Evolutionary conservation across 92 coral and sea anemone species (phyloP), one percentile per base, ranked within the genome.

Genomic region (Epizoanthus stellaris): DNA sequence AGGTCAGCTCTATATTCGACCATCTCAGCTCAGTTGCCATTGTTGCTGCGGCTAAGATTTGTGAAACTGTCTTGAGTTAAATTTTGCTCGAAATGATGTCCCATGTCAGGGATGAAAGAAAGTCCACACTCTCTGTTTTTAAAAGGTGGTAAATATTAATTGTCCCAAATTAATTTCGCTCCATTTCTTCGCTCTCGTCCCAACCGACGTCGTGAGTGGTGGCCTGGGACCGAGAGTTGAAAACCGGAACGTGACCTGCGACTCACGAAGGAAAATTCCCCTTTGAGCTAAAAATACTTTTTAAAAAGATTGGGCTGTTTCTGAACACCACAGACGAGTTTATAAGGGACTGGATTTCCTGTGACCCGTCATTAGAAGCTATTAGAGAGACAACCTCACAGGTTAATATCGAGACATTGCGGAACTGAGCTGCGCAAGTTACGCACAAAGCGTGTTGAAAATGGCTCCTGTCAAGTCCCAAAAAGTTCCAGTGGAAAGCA

Each of bases 401-500:
- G 59, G 15, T 9, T 42, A 30, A 0, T 30, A 16, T 23, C 47
- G 5, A 34, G 5, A 75, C 42, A 13, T 57, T 75, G 43, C 52
- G 40, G 56, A 76, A 60, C n/a, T 63, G 15, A 23, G 36, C 40
- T 77, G 70, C 59, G 10, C 36, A 49, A 79, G 36, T n/a, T n/a
- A 42, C 19, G 19, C 21, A 4, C 11, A 59, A 13, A 9, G 67
- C 53, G 21, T 64, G 47, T 76, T 69, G 0, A 73, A 80, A 3
- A 89, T 85, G 86, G 85, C 91, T 17, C 77, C 81, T 13, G 86
- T 70, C 53, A 89, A 89, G 60, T 8, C 86, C 9, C 38, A 70
- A 4, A 91, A 88, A 73, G 81, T 74, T 62, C 91, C 97, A 42
- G 88, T 87, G 7, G 94, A 89, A 57, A 85, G 82, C 82, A 79